phyloP scores from a whole-genome alignment of 2,113 vertebrate genomes.

The Nannobrachium achirus region DNA sequence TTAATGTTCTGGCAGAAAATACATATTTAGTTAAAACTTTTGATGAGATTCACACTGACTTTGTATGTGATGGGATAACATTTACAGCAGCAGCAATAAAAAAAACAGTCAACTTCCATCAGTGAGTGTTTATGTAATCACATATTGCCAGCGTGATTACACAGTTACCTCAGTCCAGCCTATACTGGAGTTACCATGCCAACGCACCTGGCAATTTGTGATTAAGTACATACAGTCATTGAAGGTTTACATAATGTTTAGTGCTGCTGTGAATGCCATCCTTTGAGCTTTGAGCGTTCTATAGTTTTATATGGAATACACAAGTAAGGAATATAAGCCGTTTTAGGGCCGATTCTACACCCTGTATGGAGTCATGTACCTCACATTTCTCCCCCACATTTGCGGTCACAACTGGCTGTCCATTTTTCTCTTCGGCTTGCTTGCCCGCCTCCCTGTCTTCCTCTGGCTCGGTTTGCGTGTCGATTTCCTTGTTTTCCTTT shows the following conservation, averaged over 20 bases:
- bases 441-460: conserved; percentile 27
- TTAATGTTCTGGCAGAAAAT: too few species aligned
- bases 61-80: too few species aligned
- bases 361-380: conserved; percentile 58
- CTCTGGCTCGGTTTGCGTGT: neutral
- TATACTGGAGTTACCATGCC: too few species aligned
- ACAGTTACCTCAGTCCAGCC: too few species aligned
- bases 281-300: neutral
- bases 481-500: conserved; percentile 55
- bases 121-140: too few species aligned
- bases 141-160: too few species aligned
- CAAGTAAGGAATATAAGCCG: neutral
- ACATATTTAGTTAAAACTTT: too few species aligned
- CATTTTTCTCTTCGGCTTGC: conserved; percentile 39
- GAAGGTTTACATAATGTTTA: neutral
- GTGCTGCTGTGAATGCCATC: neutral
- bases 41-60: too few species aligned
- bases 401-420: conserved; percentile 42
- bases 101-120: too few species aligned
- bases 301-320: neutral
- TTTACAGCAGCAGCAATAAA: too few species aligned
- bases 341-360: neutral
- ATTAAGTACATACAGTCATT: too few species aligned
- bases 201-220: too few species aligned
- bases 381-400: conserved; percentile 80